Evolutionary conservation across 2,888 invertebrate species (phyloP), one percentile per base, ranked within the genome.

Genomic region (Arctia plantaginis): DNA sequence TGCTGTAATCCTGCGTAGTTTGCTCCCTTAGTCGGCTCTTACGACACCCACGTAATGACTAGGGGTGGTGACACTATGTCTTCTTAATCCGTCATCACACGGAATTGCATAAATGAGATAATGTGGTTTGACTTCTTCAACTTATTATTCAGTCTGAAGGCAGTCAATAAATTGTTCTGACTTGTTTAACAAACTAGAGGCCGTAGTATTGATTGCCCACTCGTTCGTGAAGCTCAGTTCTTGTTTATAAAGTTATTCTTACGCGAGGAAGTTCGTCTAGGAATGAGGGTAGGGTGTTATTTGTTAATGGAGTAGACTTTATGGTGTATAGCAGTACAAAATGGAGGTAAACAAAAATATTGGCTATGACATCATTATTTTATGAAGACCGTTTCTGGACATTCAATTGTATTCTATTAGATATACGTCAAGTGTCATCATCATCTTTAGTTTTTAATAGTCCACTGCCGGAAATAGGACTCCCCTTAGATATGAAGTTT

Each of bases 121-220:
- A n/a, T n/a, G n/a, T n/a, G n/a, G n/a, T n/a, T n/a, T n/a, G n/a
- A 70, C 70, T 51, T 71, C 51, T 27, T 27, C 39, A 69, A 68
- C 64, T 71, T 74, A 67, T 71, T 71, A 75, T 71, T 69, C 44
- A 35, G 23, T 30, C 44, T 55, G 72, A 39, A 66, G 69, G 47
- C 69, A 65, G 70, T 64, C 68, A 71, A 39, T 59, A 74, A 73
- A 51, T 80, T 79, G 51, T 67, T 73, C 66, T 51, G 69, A 70
- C 70, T 68, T 70, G 75, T 72, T 74, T 47, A 69, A 73, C 71
- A 66, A 72, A 69, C 62, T 73, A 59, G 27, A 65, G 35, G n/a
- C 39, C 69, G 71, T 66, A 71, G 67, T 74, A 74, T 74, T 74
- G 74, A 74, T 74, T 74, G 67, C 59, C 47, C 20, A 33, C 30